Percentiles rank a stretch among this genome's conserved stretches.
These are phyloP conservation scores for Littorina saxatilis DNA, from an alignment of 1,140 invertebrate species.

Conservation along the genomic window DNA sequence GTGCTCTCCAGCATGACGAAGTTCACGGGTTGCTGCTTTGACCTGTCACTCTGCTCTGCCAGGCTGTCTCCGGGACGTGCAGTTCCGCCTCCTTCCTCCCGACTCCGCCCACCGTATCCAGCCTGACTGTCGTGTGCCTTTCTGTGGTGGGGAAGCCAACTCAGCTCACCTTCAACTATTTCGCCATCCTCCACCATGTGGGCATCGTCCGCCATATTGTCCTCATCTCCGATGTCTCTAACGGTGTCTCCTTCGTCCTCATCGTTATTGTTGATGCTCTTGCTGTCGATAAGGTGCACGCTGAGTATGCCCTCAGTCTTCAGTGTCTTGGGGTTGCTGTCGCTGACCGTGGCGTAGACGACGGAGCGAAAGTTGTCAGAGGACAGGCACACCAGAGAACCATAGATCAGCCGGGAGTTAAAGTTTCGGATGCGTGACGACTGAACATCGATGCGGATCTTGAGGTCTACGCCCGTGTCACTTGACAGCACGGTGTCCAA, in stretches of 20 bases:
- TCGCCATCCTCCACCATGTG: too few relatives aligned
- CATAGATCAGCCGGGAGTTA: constrained; percentile 82
- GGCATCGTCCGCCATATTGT: too few relatives aligned
- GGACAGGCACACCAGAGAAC: constrained; percentile 84
- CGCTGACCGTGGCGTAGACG: constrained; percentile 82
- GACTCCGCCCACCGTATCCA: too few relatives aligned
- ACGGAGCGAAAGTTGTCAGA: constrained; percentile 82
- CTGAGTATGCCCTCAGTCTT: constrained; percentile 42
- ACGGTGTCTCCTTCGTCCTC: constrained; percentile 23
- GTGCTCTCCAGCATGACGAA: constrained; percentile 74
- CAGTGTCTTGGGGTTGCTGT: constrained; percentile 76
- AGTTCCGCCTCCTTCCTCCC: too few relatives aligned
- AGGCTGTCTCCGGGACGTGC: too few relatives aligned
- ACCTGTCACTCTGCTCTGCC: too few relatives aligned
- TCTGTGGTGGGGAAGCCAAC: too few relatives aligned
- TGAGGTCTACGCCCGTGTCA: constrained; percentile 49
- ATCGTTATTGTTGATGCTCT: constrained; percentile 67
- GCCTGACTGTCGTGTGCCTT: too few relatives aligned
- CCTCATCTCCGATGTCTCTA: too few relatives aligned
- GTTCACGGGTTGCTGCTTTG: too few relatives aligned
- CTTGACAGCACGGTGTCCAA: constrained; percentile 42
- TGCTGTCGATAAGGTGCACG: constrained; percentile 64
- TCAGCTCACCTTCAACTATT: too few relatives aligned
- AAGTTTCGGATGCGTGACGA: constrained; percentile 50
- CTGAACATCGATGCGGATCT: constrained; percentile 66